A percentile compares a stretch with the other conserved stretches of the same genome.
Conservation (phyloP, 2,888 invertebrate genomes). For the Uloborus plumipes region DNA sequence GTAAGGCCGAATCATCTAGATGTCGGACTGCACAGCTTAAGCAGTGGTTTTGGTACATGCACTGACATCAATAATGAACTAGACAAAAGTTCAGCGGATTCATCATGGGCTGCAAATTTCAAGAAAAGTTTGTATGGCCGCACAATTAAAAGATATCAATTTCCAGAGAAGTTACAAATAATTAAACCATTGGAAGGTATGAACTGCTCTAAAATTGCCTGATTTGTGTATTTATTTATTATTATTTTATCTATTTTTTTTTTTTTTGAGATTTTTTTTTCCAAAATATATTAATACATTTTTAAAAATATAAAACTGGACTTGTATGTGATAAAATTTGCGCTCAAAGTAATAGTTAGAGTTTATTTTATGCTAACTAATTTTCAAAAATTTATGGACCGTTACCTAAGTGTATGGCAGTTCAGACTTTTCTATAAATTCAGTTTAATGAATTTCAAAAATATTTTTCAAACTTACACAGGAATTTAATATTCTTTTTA, state of each 20-base stretch:
- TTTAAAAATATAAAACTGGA: too few species aligned
- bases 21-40: constrained; percentile 38
- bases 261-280: not conserved
- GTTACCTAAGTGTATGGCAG: too few species aligned
- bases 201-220: not conserved
- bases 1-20: constrained; percentile 43
- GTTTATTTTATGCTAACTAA: too few species aligned
- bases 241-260: too few species aligned
- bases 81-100: constrained; percentile 23
- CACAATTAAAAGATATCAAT: constrained; percentile 64
- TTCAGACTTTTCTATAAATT: too few species aligned
- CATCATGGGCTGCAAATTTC: constrained; percentile 35
- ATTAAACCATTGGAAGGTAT: constrained; percentile 88
- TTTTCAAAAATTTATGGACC: too few species aligned
- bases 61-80: constrained; percentile 40
- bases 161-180: constrained; percentile 87
- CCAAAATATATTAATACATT: not conserved
- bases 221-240: not conserved
- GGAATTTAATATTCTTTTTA: too few species aligned
- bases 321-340: too few species aligned
- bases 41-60: constrained; percentile 52
- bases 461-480: too few species aligned
- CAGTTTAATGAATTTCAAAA: too few species aligned
- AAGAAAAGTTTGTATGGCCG: constrained; percentile 50
- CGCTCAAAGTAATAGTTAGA: too few species aligned